phyloP scores from a whole-genome alignment of 2,113 vertebrate species.

The Nycticebus coucang region DNA sequence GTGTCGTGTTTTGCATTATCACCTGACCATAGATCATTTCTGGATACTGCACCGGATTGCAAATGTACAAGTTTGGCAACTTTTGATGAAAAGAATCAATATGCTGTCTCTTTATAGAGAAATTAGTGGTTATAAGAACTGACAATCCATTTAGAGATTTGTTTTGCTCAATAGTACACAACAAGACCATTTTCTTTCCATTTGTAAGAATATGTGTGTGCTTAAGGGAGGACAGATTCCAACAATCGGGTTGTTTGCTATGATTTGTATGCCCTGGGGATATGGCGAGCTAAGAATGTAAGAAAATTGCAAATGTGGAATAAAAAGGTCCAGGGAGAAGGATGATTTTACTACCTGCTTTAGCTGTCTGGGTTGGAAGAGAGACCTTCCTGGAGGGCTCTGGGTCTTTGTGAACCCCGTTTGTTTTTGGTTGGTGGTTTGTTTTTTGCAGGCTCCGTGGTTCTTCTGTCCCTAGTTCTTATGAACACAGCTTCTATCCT shows the following conservation, averaged over 20 bases:
- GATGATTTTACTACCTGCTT: background rate
- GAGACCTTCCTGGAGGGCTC: background rate
- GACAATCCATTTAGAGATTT: constrained; percentile 64
- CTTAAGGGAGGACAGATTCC: constrained; percentile 60
- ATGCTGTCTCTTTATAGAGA: constrained; percentile 71
- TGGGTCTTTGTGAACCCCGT: too few species aligned
- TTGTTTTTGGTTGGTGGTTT: too few species aligned
- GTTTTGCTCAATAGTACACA: constrained; percentile 49
- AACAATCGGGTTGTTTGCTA: constrained; percentile 49
- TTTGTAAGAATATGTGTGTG: constrained; percentile 61
- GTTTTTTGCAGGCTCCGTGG: background rate
- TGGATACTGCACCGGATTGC: background rate
- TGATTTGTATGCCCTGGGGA: constrained; percentile 68
- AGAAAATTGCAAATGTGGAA: constrained; percentile 56
- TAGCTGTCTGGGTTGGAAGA: background rate
- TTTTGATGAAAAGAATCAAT: constrained; percentile 64
- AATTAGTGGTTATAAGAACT: constrained; percentile 72
- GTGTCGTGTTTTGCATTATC: background rate
- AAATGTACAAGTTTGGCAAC: constrained; percentile 64
- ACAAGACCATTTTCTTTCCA: constrained; percentile 68
- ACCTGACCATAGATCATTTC: constrained; percentile 7
- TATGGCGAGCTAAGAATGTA: constrained; percentile 13
- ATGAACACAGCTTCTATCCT: background rate
- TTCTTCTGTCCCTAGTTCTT: background rate
- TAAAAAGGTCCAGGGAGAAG: background rate